These are phyloP conservation scores for Philotrypesis tridentata DNA, from an alignment of 1,140 invertebrate genomes.

Conservation along the genomic window DNA sequence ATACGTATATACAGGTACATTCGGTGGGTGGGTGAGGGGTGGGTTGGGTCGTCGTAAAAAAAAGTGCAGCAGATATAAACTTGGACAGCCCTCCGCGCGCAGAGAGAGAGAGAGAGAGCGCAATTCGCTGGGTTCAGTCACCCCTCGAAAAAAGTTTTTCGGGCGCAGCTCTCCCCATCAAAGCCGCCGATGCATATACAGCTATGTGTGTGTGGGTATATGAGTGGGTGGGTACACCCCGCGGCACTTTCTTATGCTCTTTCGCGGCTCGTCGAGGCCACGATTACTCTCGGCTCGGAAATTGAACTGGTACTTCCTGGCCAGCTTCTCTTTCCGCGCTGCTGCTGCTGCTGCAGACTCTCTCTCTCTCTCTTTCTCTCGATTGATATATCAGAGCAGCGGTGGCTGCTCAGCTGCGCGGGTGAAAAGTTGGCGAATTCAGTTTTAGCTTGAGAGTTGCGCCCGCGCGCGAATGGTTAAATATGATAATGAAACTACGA, in stretches of 20 bases:
- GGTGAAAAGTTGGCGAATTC: slow-evolving; percentile 8
- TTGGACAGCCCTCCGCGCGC: neutral
- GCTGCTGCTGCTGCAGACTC: no score
- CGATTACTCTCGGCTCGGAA: neutral
- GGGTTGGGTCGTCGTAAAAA: no score
- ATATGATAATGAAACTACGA: slow-evolving; percentile 48
- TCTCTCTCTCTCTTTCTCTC: neutral
- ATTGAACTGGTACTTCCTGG: neutral
- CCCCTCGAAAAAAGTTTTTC: neutral
- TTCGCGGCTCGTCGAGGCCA: neutral
- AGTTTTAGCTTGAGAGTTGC: neutral
- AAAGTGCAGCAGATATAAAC: neutral
- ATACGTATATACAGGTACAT: neutral
- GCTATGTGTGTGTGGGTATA: neutral
- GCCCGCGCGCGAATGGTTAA: slow-evolving; percentile 44
- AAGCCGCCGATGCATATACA: neutral
- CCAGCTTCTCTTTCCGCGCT: neutral
- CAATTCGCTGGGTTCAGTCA: neutral
- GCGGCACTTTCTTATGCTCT: neutral
- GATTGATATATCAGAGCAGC: slow-evolving; percentile 10
- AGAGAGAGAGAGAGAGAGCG: no score
- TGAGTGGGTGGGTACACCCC: neutral
- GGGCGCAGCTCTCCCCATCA: neutral
- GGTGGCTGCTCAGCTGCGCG: neutral
- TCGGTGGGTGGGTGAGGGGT: no score